A percentile compares a stretch with the other conserved stretches of the same genome.
These are phyloP conservation scores for Pseudotriccus pelzelni DNA, from an alignment of 2,797 vertebrate species.

Conservation along the genomic window DNA sequence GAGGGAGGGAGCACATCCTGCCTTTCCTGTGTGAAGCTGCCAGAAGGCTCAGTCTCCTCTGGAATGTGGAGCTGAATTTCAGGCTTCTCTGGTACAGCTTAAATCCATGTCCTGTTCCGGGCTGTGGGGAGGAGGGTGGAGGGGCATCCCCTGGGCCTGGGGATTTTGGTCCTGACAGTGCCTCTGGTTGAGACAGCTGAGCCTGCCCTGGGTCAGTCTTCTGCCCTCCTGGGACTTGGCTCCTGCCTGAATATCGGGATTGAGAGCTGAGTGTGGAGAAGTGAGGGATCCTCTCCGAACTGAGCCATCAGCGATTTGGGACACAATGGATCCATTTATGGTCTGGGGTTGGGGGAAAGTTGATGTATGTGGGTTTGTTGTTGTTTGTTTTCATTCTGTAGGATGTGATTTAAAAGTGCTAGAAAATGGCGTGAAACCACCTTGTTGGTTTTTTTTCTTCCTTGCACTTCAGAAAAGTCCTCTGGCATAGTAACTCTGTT, in stretches of 20 bases:
- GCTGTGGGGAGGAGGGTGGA: not conserved
- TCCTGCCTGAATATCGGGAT: not conserved
- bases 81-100: not conserved
- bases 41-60: not conserved
- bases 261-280: not conserved
- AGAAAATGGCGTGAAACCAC: not conserved
- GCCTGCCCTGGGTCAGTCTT: not conserved
- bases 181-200: not conserved
- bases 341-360: not conserved
- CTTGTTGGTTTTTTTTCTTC: accelerated
- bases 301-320: not conserved
- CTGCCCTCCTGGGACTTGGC: not conserved
- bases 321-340: not conserved
- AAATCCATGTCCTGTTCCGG: not conserved
- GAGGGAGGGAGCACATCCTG: not conserved
- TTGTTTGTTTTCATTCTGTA: not conserved
- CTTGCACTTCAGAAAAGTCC: not conserved
- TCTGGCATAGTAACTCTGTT: not conserved
- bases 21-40: not conserved
- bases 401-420: not conserved
- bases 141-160: accelerated
- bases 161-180: not conserved
- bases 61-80: not conserved
- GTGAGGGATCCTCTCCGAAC: not conserved
- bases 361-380: not conserved